Base-by-base conservation (phyloP, 2,113 vertebrate species). In the Pachyramphus minor region DNA sequence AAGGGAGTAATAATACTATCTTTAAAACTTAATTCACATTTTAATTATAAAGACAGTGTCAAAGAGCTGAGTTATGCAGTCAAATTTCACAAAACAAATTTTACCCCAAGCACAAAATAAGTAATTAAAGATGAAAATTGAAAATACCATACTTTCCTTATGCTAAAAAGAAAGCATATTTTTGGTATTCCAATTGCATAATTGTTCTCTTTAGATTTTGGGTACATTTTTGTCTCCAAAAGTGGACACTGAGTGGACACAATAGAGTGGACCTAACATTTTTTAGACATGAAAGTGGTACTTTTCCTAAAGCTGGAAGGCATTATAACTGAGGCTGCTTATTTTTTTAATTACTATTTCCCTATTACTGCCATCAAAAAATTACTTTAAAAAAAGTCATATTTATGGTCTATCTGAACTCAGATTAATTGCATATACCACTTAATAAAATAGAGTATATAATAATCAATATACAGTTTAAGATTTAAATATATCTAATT, bases 1-100 rank as follows among this genome's bases (percentile, higher is more conserved):
- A 85, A 78, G 60, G 92, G 73, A 97, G 90, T 93, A 96, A 91
- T 86, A 87, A 18, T 64, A 56, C 31, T 94, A 69, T 91, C 58
- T 93, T 96, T 97, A 96, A 96, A 97, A 87, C 88, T 93, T 94
- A 96, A 92, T 97, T 95, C 93, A 80, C 84, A 87, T 97, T 97
- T 94, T 82, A 91, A 84, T 75, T 94, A 60, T 96, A 87, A 97
- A 97, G 77, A 94, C 68, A 72, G 37, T 97, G 86, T 82, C 94
- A 96, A 92, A 86, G 71, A 84, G 80, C 78, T 95, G 75, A 95
- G 76, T 96, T 97, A 89, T 7, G 74, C 55, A 91, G 27, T 68
- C 42, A 78, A 89, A 91, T 93, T 94, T 73, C 25, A 90, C 27
- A 89, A 93, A 96, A 67, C 56, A 91, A 77, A 91, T 53, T 95